Percentiles rank a stretch among this genome's conserved stretches.
phyloP scores from a whole-genome alignment of 2,113 vertebrate genomes.

The Conger conger region DNA sequence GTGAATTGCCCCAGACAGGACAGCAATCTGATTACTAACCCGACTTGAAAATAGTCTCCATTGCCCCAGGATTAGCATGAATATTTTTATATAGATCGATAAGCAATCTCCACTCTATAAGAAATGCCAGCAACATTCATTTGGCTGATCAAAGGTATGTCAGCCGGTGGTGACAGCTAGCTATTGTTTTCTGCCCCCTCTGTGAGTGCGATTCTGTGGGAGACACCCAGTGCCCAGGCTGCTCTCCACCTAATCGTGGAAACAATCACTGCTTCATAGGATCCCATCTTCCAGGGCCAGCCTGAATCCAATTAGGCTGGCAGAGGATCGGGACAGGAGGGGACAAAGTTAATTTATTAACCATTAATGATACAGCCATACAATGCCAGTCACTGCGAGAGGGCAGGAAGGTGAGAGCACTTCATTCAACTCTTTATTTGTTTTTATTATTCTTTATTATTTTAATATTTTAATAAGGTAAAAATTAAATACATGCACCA shows the following conservation, averaged over 20 bases:
- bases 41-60: constrained; percentile 94
- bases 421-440: constrained; percentile 59
- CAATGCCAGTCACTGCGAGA: constrained; percentile 44
- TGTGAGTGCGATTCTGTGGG: constrained; percentile 80
- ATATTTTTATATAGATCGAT: constrained; percentile 99
- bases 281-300: constrained; percentile 83
- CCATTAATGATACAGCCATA: constrained; percentile 54
- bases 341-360: constrained; percentile 72
- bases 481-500: background rate
- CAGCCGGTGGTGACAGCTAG: constrained; percentile 86
- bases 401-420: constrained; percentile 70
- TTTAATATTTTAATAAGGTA: background rate
- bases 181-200: constrained; percentile 90
- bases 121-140: constrained; percentile 99
- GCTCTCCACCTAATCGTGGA: constrained; percentile 84
- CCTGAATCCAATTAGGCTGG: constrained; percentile 78
- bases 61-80: constrained; percentile 97
- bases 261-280: constrained; percentile 87
- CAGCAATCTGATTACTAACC: constrained; percentile 99
- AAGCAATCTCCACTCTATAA: constrained; percentile 99
- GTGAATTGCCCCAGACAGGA: constrained; percentile 98
- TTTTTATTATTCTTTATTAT: background rate
- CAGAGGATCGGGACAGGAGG: constrained; percentile 65
- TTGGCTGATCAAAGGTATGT: constrained; percentile 99
- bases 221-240: constrained; percentile 67